Conservation (phyloP, 2,113 vertebrate genomes). For the Sylvilagus bachmani region DNA sequence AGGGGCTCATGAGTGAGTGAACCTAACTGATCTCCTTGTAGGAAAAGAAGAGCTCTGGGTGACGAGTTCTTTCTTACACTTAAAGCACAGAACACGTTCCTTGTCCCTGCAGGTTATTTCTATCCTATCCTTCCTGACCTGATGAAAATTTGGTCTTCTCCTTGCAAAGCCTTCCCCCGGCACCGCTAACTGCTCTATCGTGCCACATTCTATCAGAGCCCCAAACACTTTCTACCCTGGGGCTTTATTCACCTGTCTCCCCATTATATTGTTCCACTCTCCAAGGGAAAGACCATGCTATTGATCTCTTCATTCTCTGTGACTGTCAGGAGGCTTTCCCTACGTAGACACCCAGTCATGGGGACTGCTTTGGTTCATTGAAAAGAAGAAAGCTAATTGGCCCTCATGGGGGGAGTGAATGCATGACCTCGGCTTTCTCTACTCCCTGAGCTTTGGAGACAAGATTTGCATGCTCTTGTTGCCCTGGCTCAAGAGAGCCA, state of each 20-base stretch:
- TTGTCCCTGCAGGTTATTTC: background rate
- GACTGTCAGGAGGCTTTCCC: conserved; percentile 33
- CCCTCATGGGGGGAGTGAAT: background rate
- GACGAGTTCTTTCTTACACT: background rate
- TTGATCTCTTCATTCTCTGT: conserved; percentile 20
- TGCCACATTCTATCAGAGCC: background rate
- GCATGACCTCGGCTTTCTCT: conserved; percentile 39
- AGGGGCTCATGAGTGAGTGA: background rate
- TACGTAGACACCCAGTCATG: background rate
- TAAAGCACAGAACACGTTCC: background rate
- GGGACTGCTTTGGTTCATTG: conserved; percentile 22
- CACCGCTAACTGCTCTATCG: background rate
- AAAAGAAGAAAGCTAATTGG: conserved; percentile 67
- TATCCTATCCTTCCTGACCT: background rate
- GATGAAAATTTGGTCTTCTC: background rate
- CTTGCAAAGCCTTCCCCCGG: background rate
- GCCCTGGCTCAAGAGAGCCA: conserved; percentile 59
- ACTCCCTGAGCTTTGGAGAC: background rate
- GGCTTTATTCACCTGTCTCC: conserved; percentile 8
- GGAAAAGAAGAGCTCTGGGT: background rate
- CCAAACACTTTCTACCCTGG: background rate
- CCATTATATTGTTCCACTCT: background rate
- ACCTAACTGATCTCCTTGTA: too few species aligned
- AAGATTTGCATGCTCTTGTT: conserved; percentile 71
- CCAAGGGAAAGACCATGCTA: background rate